These are phyloP conservation scores for Rynchops niger DNA, from an alignment of 2,113 vertebrate species.

Conservation along the genomic window DNA sequence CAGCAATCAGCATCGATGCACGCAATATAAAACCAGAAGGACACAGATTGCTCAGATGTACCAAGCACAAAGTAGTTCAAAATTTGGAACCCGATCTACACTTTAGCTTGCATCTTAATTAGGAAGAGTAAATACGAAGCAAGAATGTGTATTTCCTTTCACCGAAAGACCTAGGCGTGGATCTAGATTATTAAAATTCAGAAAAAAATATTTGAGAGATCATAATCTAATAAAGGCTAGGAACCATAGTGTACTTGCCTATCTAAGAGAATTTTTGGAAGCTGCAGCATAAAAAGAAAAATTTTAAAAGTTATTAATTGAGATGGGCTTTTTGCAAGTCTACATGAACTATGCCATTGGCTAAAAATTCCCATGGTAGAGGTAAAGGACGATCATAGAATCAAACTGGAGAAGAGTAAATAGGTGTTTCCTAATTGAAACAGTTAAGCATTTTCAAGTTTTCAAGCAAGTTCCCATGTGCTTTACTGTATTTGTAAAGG, in stretches of 20 bases:
- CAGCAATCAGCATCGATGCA: not conserved
- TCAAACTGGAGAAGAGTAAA: not conserved
- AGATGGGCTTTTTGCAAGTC: not conserved
- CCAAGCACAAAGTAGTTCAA: not conserved
- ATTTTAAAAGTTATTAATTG: not conserved
- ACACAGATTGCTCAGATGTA: not conserved
- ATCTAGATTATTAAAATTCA: not conserved
- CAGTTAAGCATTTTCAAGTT: not conserved
- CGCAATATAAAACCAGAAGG: not conserved
- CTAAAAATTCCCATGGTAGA: not conserved
- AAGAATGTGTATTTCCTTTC: not conserved
- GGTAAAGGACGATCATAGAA: not conserved
- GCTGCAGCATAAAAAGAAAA: not conserved
- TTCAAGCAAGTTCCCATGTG: not conserved
- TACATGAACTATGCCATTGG: not conserved
- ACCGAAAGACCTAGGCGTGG: not conserved
- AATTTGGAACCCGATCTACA: not conserved
- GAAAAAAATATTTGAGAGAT: not conserved
- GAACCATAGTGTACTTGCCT: not conserved
- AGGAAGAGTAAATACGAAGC: not conserved
- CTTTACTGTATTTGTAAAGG: not conserved
- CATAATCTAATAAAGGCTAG: not conserved
- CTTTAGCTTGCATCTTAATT: not conserved
- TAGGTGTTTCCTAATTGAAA: not conserved
- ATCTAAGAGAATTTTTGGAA: not conserved